phyloP scores from a whole-genome alignment of 1,140 invertebrate genomes.

The Ylistrum balloti region DNA sequence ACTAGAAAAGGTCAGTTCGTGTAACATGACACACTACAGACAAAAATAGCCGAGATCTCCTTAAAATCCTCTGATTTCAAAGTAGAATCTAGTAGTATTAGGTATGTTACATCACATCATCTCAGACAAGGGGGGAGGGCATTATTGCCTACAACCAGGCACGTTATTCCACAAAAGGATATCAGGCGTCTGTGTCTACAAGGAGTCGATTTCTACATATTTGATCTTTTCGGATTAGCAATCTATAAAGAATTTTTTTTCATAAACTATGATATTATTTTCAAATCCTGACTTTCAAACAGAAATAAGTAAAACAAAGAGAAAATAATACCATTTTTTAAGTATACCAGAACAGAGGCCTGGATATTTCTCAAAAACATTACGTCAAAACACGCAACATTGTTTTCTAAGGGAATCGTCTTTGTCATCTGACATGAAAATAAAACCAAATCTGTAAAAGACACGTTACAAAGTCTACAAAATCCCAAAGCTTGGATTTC shows the following conservation, averaged over 20 bases:
- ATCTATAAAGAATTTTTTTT: background rate
- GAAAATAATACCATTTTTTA: no score
- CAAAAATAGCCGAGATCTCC: background rate
- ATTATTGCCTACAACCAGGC: background rate
- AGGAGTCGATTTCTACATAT: background rate
- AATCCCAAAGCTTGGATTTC: background rate
- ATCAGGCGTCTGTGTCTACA: background rate
- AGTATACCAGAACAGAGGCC: no score
- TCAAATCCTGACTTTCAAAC: background rate
- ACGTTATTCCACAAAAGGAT: background rate
- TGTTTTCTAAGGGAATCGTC: background rate
- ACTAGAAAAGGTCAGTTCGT: background rate
- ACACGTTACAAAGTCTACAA: no score
- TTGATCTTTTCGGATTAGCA: background rate
- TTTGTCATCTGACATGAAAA: background rate
- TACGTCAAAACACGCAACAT: background rate
- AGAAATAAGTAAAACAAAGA: background rate
- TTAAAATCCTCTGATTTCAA: background rate
- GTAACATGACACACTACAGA: background rate
- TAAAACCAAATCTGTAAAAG: background rate
- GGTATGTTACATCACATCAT: background rate
- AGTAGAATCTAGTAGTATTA: background rate
- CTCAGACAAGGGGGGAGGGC: no score
- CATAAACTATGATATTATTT: background rate
- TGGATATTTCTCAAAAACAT: background rate